phyloP scores from a whole-genome alignment of 2,888 invertebrate genomes.

The Lepas anatifera region DNA sequence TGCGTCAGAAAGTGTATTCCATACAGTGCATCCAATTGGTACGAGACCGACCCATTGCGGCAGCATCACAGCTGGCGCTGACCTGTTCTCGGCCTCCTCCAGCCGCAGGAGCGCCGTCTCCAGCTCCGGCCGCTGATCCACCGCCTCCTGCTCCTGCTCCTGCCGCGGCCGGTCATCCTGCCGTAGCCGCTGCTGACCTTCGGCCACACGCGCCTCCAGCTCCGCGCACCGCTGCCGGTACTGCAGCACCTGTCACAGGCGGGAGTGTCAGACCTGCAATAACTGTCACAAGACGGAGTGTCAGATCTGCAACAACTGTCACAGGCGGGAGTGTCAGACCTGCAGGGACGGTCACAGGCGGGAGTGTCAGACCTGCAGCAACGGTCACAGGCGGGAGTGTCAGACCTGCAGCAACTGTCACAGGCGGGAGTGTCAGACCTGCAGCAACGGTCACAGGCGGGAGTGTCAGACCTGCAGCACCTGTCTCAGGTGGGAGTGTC shows the following conservation, averaged over 20 bases:
- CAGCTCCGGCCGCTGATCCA: slow-evolving; percentile 18
- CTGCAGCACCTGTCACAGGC: background rate
- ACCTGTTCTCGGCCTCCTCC: slow-evolving; percentile 19
- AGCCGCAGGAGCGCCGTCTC: slow-evolving; percentile 13
- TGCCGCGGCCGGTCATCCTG: background rate
- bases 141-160: slow-evolving; percentile 4
- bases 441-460: background rate
- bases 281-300: too few relatives aligned
- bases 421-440: background rate
- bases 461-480: too few relatives aligned
- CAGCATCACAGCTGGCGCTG: too few relatives aligned
- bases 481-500: too few relatives aligned
- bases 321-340: too few relatives aligned
- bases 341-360: too few relatives aligned
- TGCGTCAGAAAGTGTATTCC: too few relatives aligned
- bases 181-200: background rate
- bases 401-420: too few relatives aligned
- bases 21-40: too few relatives aligned
- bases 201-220: background rate
- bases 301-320: background rate
- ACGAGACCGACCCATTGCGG: too few relatives aligned
- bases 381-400: background rate
- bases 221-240: background rate
- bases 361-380: background rate
- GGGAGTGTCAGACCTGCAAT: too few relatives aligned